Conservation (phyloP, 2,113 vertebrate species). For the Nibea coibor region DNA sequence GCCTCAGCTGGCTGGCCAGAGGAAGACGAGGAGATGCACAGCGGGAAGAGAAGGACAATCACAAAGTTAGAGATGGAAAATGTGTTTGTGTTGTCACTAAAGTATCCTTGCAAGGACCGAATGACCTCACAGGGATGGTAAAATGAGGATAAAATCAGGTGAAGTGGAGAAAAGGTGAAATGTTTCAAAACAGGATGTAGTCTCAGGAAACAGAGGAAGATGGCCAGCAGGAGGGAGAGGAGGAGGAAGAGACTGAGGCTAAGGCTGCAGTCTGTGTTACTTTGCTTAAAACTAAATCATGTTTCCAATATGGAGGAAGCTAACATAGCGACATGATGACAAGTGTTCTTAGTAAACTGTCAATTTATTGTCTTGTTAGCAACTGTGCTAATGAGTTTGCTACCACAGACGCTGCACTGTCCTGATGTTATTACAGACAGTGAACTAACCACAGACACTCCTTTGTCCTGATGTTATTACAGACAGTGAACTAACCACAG, state of each 20-base stretch:
- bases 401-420: too few species aligned
- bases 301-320: too few species aligned
- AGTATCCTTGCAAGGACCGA: neutral
- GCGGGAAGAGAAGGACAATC: neutral
- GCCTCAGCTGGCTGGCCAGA: conserved; percentile 18
- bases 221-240: neutral
- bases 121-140: neutral
- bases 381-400: too few species aligned
- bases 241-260: neutral
- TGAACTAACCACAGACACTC: too few species aligned
- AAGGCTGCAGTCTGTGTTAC: neutral
- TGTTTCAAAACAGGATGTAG: neutral
- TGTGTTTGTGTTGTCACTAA: neutral
- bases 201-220: neutral
- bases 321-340: too few species aligned
- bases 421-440: too few species aligned
- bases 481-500: too few species aligned
- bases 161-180: neutral
- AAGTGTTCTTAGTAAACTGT: too few species aligned
- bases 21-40: conserved; percentile 33
- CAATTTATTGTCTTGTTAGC: too few species aligned
- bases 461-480: too few species aligned
- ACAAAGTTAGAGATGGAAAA: conserved; percentile 1
- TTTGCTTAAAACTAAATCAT: too few species aligned
- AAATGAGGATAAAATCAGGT: neutral